Base-by-base conservation (phyloP, 2,797 vertebrate species). In the Microctenopoma lineatum region DNA sequence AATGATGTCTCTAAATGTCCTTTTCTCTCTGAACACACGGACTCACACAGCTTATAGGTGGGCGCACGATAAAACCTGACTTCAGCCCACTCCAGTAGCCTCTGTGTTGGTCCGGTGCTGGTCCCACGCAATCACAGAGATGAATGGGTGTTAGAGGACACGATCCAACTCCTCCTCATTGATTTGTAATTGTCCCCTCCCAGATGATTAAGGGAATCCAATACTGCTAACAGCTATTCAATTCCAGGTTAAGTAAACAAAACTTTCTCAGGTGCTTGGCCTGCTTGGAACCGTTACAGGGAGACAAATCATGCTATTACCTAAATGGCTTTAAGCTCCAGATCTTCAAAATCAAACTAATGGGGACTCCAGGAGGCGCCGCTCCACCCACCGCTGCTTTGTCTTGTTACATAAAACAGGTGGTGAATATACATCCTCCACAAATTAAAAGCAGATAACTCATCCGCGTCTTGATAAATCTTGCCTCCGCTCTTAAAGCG, bases 191-290 rank as follows among this genome's bases (percentile, higher is more conserved):
- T 45, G 58, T 76, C 72, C 72, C 66, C 11, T 70, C 32, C 54
- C 36, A 52, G 1, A 60, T 54, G 63, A 84, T 84, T 75, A 82
- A 69, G 53, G 47, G 47, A 77, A 78, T 71, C 56, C 87, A 75
- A 75, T 87, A 54, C 26, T 14, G 54, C 75, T 69, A 70, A 85
- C 15, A 38, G 60, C 59, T 62, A 3, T 73, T 64, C 57, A 44
- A 62, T 72, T 18, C 45, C 51, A 58, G 38, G 42, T 59, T 62
- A 74, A 74, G 56, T 59, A 73, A 79, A 73, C 73, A 51, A 45
- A 56, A 53, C 42, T 38, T 61, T 21, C 38, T 41, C 53, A 3
- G 13, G 38, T 26, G 47, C 25, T 47, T 12, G n/a, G 36, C 16
- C n/a, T 1, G 2, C 26, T 68, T 50, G 48, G 36, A 67, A 48